A percentile compares a stretch with the other conserved stretches of the same genome.
Evolutionary conservation across 2,113 vertebrate species (phyloP).

Genomic region (Microtus pennsylvanicus): DNA sequence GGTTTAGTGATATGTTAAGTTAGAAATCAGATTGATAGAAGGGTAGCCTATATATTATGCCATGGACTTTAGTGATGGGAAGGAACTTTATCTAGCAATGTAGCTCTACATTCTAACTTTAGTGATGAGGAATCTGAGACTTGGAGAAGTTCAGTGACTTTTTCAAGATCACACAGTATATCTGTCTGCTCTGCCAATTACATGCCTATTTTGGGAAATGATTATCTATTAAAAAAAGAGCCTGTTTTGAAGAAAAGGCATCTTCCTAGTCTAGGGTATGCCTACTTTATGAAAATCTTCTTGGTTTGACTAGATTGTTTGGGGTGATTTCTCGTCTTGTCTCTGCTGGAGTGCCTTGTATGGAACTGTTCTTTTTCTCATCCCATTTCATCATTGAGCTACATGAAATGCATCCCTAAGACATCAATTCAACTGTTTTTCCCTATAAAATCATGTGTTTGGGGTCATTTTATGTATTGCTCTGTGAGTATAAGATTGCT

Average conservation of each 20-base stretch:
- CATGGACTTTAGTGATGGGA: conserved; percentile 58
- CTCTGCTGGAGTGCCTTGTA: conserved; percentile 68
- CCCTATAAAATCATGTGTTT: conserved; percentile 23
- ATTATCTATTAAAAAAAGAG: not conserved
- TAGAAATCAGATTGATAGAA: conserved; percentile 74
- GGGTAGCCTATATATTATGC: conserved; percentile 50
- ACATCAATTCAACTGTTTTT: conserved; percentile 43
- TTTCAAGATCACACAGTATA: conserved; percentile 39
- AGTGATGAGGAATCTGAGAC: conserved; percentile 59
- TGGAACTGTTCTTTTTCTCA: conserved; percentile 54
- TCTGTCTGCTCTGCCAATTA: conserved; percentile 40
- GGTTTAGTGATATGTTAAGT: conserved; percentile 57
- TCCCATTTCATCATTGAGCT: conserved; percentile 24
- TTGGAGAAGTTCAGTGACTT: conserved; percentile 43
- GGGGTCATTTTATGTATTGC: conserved; percentile 32
- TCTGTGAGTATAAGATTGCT: conserved; percentile 46
- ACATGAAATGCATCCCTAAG: conserved; percentile 25
- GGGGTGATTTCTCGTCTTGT: conserved; percentile 31
- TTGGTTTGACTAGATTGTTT: conserved; percentile 29
- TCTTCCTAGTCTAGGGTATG: not conserved
- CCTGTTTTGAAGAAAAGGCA: conserved; percentile 50
- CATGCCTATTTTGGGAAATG: not conserved
- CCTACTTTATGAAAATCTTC: conserved; percentile 34
- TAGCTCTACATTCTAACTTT: conserved; percentile 59
- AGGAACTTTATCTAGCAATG: conserved; percentile 53